Evolutionary conservation across 2,113 vertebrate genomes (phyloP), one percentile per base, ranked within the genome.

Genomic region (Petroica traversi): DNA sequence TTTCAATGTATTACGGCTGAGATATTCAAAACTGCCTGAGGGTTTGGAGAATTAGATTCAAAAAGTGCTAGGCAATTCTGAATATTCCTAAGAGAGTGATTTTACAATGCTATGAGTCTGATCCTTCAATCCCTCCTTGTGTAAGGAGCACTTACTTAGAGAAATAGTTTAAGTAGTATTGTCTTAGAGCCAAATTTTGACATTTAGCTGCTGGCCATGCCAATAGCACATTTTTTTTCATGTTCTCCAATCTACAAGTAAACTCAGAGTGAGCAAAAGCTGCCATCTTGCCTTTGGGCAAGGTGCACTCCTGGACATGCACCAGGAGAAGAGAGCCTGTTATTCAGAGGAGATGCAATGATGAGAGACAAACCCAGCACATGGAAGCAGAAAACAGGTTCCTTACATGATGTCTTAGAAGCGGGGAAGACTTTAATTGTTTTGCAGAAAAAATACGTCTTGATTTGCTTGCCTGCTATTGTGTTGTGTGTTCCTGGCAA

Each of bases 171-270:
- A 87, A 95, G 81, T 76, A 89, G 71, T 24, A 89, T 78, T 93
- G 85, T 94, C 95, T 95, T 91, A 58, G 74, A 95, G 94, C 91
- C 96, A 96, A 93, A 83, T 95, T 94, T 94, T 94, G 94, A 97
- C 92, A 96, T 92, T 92, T 96, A 96, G 94, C 95, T 95, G 93
- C 92, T 95, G 94, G 94, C 59, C 93, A 94, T 85, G 92, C 93
- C 85, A 0, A 72, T 61, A 90, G 92, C 93, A 92, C 43, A 20
- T 82, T 94, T 95, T 76, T 79, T 64, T 69, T 91, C 28, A 3
- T 36, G 54, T 20, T 88, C 31, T 69, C 58, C 89, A 19, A 66
- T 36, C 91, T 77, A 33, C 52, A 46, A 7, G 84, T 76, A 94
- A 94, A 91, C 89, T 82, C 62, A 57, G 69, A 68, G 66, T 9